phyloP scores from a whole-genome alignment of 1,140 invertebrate species.

The Drosophila nigrodunni region DNA sequence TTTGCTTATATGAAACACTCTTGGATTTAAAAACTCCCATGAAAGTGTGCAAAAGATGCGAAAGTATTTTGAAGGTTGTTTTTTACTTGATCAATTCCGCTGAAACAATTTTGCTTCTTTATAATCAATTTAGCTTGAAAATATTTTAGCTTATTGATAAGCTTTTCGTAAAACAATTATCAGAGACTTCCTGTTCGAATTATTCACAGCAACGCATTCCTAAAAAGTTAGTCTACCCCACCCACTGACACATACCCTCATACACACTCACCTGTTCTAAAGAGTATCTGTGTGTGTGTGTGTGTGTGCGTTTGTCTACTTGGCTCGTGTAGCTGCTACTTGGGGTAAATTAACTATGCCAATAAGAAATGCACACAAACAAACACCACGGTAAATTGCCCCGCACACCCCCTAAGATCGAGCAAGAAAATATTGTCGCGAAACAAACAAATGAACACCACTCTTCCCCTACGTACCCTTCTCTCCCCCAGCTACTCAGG shows the following conservation, averaged over 20 bases:
- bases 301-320: neutral
- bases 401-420: neutral
- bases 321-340: slow-evolving; percentile 16
- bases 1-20: too few species aligned
- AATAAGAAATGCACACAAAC: slow-evolving; percentile 35
- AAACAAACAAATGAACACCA: slow-evolving; percentile 28
- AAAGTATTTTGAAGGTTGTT: too few species aligned
- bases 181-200: slow-evolving; percentile 36
- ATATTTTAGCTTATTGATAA: slow-evolving; percentile 9
- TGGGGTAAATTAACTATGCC: slow-evolving; percentile 16
- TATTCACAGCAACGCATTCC: slow-evolving; percentile 14
- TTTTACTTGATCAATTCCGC: neutral
- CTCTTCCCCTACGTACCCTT: neutral
- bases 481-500: neutral
- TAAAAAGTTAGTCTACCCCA: slow-evolving; percentile 7
- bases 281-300: neutral
- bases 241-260: slow-evolving; percentile 11
- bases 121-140: neutral
- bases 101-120: neutral
- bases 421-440: slow-evolving; percentile 49
- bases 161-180: slow-evolving; percentile 1
- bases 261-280: neutral
- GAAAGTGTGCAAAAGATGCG: too few species aligned
- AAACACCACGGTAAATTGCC: slow-evolving; percentile 33
- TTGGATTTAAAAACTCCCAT: too few species aligned